These are phyloP conservation scores for Cotesia congregata DNA, from an alignment of 2,888 invertebrate species.

Conservation along the genomic window DNA sequence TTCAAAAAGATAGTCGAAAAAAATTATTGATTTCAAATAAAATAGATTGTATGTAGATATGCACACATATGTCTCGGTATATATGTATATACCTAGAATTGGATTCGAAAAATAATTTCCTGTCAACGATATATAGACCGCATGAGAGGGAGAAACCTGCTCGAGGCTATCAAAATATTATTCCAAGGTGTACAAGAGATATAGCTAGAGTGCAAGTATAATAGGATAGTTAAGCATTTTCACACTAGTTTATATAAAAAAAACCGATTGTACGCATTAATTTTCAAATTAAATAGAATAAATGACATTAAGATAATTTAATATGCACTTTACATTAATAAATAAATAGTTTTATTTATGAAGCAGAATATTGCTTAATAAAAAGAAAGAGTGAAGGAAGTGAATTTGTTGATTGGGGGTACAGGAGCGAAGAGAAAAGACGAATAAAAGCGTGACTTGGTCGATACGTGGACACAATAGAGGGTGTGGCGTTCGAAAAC, in stretches of 20 bases:
- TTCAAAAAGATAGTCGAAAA: too few relatives aligned
- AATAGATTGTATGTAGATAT: not conserved
- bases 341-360: not conserved
- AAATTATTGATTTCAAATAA: conserved; percentile 4
- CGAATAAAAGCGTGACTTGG: conserved; percentile 52
- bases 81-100: conserved; percentile 51
- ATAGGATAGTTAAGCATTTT: conserved; percentile 38
- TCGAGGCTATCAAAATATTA: conserved; percentile 67
- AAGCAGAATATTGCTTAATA: not conserved
- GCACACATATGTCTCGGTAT: conserved; percentile 11
- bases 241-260: conserved; percentile 37
- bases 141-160: conserved; percentile 50
- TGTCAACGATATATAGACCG: conserved; percentile 62
- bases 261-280: conserved; percentile 31
- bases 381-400: conserved; percentile 14
- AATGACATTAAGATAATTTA: not conserved
- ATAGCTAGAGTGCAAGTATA: conserved; percentile 48
- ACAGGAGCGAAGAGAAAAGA: not conserved
- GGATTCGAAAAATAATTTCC: conserved; percentile 69
- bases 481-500: conserved; percentile 69
- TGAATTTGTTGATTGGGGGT: conserved; percentile 35
- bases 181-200: conserved; percentile 55
- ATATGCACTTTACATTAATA: not conserved
- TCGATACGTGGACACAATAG: conserved; percentile 66
- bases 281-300: not conserved